These are phyloP conservation scores for Spodoptera picta DNA, from an alignment of 2,888 invertebrate species.

Conservation along the genomic window DNA sequence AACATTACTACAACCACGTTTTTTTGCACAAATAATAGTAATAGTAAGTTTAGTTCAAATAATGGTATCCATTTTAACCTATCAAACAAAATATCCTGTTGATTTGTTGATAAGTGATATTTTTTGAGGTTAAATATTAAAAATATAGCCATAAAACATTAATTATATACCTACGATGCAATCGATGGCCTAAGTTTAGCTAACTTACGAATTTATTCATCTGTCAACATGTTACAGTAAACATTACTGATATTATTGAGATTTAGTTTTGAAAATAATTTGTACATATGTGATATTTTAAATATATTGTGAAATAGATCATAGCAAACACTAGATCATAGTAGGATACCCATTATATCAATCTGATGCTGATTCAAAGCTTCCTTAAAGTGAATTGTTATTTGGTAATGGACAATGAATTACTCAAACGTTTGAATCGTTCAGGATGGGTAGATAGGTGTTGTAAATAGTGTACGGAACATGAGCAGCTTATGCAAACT, in stretches of 20 bases:
- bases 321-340: constrained; percentile 74
- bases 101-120: constrained; percentile 53
- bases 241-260: constrained; percentile 78
- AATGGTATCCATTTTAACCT: not conserved
- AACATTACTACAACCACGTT: constrained; percentile 22
- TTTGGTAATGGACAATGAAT: constrained; percentile 61
- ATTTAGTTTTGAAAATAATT: constrained; percentile 79
- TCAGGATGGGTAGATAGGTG: constrained; percentile 62
- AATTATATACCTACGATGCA: constrained; percentile 34
- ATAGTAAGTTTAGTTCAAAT: too few relatives aligned
- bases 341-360: constrained; percentile 75
- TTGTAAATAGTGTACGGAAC: constrained; percentile 67
- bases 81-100: constrained; percentile 28
- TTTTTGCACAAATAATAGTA: constrained; percentile 27
- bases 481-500: constrained; percentile 60
- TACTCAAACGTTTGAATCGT: constrained; percentile 63
- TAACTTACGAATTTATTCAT: constrained; percentile 63
- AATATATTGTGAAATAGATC: constrained; percentile 84
- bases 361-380: constrained; percentile 70
- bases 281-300: constrained; percentile 89
- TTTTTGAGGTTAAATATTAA: constrained; percentile 29
- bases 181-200: constrained; percentile 53
- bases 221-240: constrained; percentile 67
- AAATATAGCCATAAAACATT: constrained; percentile 43
- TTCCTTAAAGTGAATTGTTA: constrained; percentile 66